Conservation (phyloP, 2,888 invertebrate genomes). For the Deilephila porcellus region DNA sequence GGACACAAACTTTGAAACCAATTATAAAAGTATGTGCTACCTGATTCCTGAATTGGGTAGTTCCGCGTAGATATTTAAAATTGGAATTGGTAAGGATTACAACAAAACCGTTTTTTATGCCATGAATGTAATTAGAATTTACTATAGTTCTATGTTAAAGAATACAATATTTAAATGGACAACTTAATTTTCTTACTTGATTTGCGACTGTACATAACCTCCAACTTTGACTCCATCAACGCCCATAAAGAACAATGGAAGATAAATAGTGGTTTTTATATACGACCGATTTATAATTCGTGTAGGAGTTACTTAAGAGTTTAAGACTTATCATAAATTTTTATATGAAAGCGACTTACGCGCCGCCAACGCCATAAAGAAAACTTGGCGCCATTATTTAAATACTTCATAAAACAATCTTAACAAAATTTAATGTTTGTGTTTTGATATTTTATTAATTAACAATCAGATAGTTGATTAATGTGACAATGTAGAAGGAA, state of each 20-base stretch:
- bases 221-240: constrained; percentile 11
- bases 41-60: neutral
- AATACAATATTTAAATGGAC: no score
- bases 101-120: no score
- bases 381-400: constrained; percentile 21
- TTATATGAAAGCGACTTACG: constrained; percentile 13
- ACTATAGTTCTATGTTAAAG: no score
- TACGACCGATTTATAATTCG: constrained; percentile 34
- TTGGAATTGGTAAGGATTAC: no score
- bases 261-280: constrained; percentile 36
- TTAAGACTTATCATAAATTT: constrained; percentile 20
- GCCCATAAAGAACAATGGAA: constrained; percentile 44
- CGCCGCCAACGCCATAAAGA: constrained; percentile 1
- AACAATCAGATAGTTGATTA: neutral
- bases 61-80: neutral
- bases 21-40: neutral
- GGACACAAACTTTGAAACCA: constrained; percentile 56
- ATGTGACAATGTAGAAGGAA: neutral
- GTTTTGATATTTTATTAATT: constrained; percentile 11
- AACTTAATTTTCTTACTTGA: no score
- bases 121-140: no score
- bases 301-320: constrained; percentile 38
- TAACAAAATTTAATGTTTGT: constrained; percentile 1
- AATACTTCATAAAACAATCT: constrained; percentile 9
- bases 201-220: constrained; percentile 13